phyloP scores from a whole-genome alignment of 2,888 invertebrate genomes.

The Yponomeuta malinellus region DNA sequence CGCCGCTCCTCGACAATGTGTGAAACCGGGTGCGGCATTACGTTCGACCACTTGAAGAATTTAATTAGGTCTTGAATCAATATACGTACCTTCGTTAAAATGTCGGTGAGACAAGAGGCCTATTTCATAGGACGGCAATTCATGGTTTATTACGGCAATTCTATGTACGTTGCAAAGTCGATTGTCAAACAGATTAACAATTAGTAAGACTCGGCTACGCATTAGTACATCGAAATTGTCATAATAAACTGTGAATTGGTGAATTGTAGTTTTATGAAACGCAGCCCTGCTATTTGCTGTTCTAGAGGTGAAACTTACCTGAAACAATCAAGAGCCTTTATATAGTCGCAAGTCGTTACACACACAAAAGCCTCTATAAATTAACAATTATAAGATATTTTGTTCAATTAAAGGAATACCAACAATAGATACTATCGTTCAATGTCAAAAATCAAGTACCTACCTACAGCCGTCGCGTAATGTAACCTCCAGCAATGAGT shows the following conservation, averaged over 20 bases:
- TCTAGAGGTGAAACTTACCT: slow-evolving; percentile 23
- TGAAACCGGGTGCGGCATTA: neutral
- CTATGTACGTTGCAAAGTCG: no score
- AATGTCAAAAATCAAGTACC: slow-evolving; percentile 6
- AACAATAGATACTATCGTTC: neutral
- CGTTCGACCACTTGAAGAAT: neutral
- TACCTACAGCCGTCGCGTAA: no score
- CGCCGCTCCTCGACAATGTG: neutral
- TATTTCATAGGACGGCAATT: no score
- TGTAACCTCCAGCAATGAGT: slow-evolving; percentile 11
- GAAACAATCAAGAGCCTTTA: slow-evolving; percentile 21
- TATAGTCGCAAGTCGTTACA: neutral
- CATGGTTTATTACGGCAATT: no score
- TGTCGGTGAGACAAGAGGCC: neutral
- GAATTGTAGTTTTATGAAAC: no score
- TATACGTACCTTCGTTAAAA: neutral
- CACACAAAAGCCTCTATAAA: no score
- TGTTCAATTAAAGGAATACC: neutral
- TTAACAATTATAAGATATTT: neutral
- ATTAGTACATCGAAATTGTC: no score
- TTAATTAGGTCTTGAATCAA: slow-evolving; percentile 1
- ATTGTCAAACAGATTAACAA: no score
- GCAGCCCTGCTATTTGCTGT: no score
- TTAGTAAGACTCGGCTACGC: no score
- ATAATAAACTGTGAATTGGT: no score